Evolutionary conservation across 1,140 invertebrate genomes (phyloP), one percentile per base, ranked within the genome.

Genomic region (Episyrphus balteatus): DNA sequence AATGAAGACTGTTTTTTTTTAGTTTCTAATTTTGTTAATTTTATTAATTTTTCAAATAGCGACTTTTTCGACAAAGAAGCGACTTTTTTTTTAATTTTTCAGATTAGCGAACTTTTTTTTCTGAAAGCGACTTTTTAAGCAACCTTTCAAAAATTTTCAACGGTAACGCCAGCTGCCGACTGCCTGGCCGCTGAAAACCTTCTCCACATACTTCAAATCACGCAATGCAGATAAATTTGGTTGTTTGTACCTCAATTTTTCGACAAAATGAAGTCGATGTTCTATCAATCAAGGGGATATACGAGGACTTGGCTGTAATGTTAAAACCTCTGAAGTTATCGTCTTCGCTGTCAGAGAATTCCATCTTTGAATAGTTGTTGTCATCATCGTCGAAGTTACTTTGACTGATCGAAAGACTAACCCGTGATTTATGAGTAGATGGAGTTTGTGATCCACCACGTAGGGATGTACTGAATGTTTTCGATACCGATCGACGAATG

Each of bases 271-370:
- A 34, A 36, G 26, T 48, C 12, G 32, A 26, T 21, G 15, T 42
- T 37, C 13, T 37, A 37, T 37, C 33, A 8, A 21, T 30, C n/a
- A 30, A 17, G 42, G 42, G 39, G 37, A 42, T 32, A 26, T 17
- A 51, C 51, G 21, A 45, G 14, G 44, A 46, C 3, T 33, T 36
- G 31, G 15, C 21, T 8, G 58, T 54, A 5, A 38, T 51, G 46
- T 56, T 64, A 44, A 65, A 62, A 26, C 62, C 62, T 18, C 57
- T 52, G 42, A 54, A 65, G 14, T 59, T 34, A 10, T 58, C 12
- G 7, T 54, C 55, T 42, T 73, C 72, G 15, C 65, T 68, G 15
- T 71, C 71, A 9, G 72, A 74, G 51, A 71, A 72, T 48, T 70
- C 71, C 9, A 49, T 51, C 43, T 60, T 62, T 0, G 61, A 66